phyloP scores from a whole-genome alignment of 1,140 invertebrate genomes.

The Bathynomus jamesi region DNA sequence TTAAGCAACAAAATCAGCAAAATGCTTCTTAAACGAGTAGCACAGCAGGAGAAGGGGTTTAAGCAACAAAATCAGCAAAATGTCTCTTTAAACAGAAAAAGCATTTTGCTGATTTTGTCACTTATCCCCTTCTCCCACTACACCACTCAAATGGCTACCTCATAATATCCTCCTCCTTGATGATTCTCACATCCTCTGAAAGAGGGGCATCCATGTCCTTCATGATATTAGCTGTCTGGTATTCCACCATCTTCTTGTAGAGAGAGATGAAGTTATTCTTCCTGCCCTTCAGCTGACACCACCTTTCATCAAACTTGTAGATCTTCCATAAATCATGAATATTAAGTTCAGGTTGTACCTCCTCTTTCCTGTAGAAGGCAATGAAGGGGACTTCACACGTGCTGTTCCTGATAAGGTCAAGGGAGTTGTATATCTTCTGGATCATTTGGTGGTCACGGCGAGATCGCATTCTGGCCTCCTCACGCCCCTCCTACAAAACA shows the following conservation, averaged over 20 bases:
- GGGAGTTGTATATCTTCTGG: slow-evolving; percentile 79
- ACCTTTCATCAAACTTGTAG: slow-evolving; percentile 92
- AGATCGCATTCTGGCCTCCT: slow-evolving; percentile 29
- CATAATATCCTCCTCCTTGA: slow-evolving; percentile 81
- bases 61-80: no score
- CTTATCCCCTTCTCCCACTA: slow-evolving; percentile 9
- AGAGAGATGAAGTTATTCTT: slow-evolving; percentile 74
- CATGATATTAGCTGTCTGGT: slow-evolving; percentile 77
- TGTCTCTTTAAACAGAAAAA: no score
- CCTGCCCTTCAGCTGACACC: slow-evolving; percentile 83
- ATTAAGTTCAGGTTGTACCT: slow-evolving; percentile 85
- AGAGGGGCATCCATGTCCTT: slow-evolving; percentile 73
- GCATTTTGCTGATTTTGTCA: slow-evolving; percentile 14
- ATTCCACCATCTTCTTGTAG: slow-evolving; percentile 87
- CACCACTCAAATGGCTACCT: slow-evolving; percentile 42
- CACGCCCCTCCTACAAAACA: slow-evolving; percentile 15
- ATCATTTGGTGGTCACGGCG: slow-evolving; percentile 27
- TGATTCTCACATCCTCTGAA: slow-evolving; percentile 68
- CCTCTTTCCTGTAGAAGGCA: slow-evolving; percentile 96
- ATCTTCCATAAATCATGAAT: slow-evolving; percentile 97
- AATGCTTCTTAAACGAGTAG: no score
- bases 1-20: no score
- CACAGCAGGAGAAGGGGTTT: no score
- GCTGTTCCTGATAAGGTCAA: slow-evolving; percentile 94
- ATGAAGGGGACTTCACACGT: slow-evolving; percentile 96